Evolutionary conservation across 2,113 vertebrate species (phyloP).

Genomic region (Pelmatolapia mariae): DNA sequence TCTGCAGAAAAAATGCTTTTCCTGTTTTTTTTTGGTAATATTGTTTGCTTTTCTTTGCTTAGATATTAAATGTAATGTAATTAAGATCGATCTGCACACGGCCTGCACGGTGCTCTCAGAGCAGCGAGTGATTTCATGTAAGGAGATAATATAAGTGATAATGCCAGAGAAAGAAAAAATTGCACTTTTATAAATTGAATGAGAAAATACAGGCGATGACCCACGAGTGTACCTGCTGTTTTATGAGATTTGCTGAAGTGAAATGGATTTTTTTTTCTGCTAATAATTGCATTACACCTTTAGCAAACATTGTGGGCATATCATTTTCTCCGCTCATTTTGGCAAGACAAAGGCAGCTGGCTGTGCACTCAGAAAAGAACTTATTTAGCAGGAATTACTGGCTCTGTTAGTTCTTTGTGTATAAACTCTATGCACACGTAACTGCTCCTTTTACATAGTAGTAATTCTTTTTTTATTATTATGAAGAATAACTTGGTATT

Average conservation of each 20-base stretch:
- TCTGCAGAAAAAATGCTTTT: background rate
- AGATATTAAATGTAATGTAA: background rate
- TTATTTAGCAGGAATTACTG: background rate
- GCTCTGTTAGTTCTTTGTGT: background rate
- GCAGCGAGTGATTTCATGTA: background rate
- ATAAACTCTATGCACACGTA: background rate
- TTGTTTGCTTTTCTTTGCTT: background rate
- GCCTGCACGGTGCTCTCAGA: background rate
- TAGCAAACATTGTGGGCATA: background rate
- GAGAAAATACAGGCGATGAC: background rate
- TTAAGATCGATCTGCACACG: background rate
- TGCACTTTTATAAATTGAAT: constrained; percentile 15
- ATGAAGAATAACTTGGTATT: background rate
- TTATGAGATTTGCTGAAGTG: constrained; percentile 38
- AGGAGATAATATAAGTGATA: background rate
- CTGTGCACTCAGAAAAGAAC: background rate
- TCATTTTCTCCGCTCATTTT: background rate
- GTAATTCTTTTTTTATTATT: background rate
- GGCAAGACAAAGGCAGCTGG: background rate
- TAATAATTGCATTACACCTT: constrained; percentile 29
- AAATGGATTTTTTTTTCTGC: constrained; percentile 10
- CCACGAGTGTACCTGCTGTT: background rate
- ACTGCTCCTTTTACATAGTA: background rate
- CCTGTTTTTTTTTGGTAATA: background rate
- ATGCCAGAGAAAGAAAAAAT: background rate